Base-by-base conservation (phyloP, 2,888 invertebrate genomes). In the Agrochola lota region DNA sequence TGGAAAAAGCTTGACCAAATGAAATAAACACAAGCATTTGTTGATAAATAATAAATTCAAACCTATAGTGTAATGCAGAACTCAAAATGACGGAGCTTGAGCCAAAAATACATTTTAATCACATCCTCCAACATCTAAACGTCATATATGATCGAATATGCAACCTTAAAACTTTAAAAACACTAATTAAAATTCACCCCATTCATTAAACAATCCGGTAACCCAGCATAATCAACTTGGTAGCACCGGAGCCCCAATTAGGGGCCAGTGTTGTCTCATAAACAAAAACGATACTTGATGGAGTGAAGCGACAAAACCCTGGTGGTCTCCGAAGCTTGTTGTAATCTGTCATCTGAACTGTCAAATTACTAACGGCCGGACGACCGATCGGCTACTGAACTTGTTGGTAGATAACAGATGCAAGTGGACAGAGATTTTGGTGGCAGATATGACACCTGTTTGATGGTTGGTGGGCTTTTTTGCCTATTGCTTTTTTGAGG, bases 311-410 rank as follows among this genome's bases (percentile, higher is more conserved):
- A 95, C 95, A 94, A 94, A 95, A 93, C 94, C 93, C 93, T 93
- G 96, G 96, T 96, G 96, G 96, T 96, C 96, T 92, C 90, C 81
- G 88, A 86, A 90, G 90, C 91, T 90, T 89, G 91, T 93, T 93
- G 95, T 96, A 96, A 96, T 96, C 96, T 96, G 96, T 97, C 96
- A 97, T 96, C 95, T 94, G 94, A 93, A 93, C 96, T 96, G 96
- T 96, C 96, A 97, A 96, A 96, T 96, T 96, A 96, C 96, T 97
- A 96, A 96, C 96, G 96, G 96, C 93, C 94, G 96, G 93, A 92
- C 96, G 96, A 94, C 91, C 96, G 96, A 96, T 95, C 96, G 95
- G 96, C 96, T 96, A 95, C 96, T 94, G 96, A 96, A 96, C 95
- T 95, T 95, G 96, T 95, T 94, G 93, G 93, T 94, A 96, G 96